A percentile compares a stretch with the other conserved stretches of the same genome.
phyloP scores from a whole-genome alignment of 1,140 invertebrate genomes.

The Atta colombica region DNA sequence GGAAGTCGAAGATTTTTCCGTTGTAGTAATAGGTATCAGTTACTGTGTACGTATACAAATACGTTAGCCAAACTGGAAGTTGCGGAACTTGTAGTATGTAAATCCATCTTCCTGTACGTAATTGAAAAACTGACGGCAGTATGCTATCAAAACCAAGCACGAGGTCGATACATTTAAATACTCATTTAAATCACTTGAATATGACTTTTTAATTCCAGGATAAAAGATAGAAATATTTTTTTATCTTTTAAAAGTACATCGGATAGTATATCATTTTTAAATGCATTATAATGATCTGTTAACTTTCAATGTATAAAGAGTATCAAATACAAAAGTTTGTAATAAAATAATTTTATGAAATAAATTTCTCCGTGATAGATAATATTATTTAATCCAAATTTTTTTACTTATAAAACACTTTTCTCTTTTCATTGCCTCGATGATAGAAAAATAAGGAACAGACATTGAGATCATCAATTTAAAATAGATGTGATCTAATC shows the following conservation, averaged over 20 bases:
- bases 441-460: background rate
- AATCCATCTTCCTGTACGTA: conserved; percentile 68
- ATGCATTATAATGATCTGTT: conserved; percentile 19
- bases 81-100: conserved; percentile 72
- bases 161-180: conserved; percentile 44
- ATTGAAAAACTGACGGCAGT: conserved; percentile 69
- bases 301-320: background rate
- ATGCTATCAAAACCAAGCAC: conserved; percentile 32
- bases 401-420: background rate
- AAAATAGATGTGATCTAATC: background rate
- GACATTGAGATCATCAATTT: background rate
- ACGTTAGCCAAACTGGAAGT: conserved; percentile 63
- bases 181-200: conserved; percentile 31
- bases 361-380: conserved; percentile 4
- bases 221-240: background rate
- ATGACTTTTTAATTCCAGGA: conserved; percentile 12
- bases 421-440: background rate
- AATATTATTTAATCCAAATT: conserved; percentile 12
- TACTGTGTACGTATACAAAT: conserved; percentile 55
- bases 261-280: background rate
- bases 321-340: conserved; percentile 14
- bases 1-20: conserved; percentile 67
- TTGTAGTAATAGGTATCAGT: conserved; percentile 42
- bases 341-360: conserved; percentile 11
- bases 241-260: conserved; percentile 13